Evolutionary conservation across 2,113 vertebrate genomes (phyloP), one percentile per base, ranked within the genome.

Genomic region (Ranitomeya imitator): DNA sequence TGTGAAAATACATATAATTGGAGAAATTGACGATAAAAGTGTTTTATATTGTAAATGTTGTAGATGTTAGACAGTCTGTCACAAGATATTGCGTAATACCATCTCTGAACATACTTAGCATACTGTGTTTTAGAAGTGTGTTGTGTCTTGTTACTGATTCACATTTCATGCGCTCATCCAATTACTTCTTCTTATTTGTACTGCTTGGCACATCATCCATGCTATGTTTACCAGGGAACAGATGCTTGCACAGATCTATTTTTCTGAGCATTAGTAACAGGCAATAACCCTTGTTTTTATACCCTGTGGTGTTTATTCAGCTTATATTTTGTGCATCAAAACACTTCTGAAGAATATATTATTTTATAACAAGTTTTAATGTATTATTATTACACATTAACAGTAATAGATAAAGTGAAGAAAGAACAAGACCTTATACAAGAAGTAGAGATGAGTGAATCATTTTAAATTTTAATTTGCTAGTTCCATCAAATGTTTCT

Each of bases 151-250:
- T 83, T 63, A 65, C 80, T 83, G 80, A 67, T 21, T 83, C 60
- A 65, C 31, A 83, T 83, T 51, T 83, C 19, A 51, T 82, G 59
- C 1, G 15, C 59, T 83, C 31, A 45, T 82, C 59, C 60, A 65
- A 83, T 63, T 83, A 83, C 60, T 51, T 63, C 57, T 82, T 16
- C 54, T 16, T 83, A 51, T 83, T 67, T 83, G 80, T 60, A 45
- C 31, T 63, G 57, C 21, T 19, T 37, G 77, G 18, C 57, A 82
- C 16, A 63, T 63, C 0, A 19, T 45, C 15, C 15, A 3, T 45
- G 31, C 10, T 55, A 21, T 80, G 52, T 83, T 83, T 65, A 67
- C 60, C 65, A 37, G 16, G 10, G 59, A 82, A 63, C 57, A 82
- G 79, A 82, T 61, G 77, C 54, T 26, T 82, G 15, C 23, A 81